A percentile compares a stretch with the other conserved stretches of the same genome.
phyloP scores from a whole-genome alignment of 2,797 vertebrate species.

The Neostethus bicornis region DNA sequence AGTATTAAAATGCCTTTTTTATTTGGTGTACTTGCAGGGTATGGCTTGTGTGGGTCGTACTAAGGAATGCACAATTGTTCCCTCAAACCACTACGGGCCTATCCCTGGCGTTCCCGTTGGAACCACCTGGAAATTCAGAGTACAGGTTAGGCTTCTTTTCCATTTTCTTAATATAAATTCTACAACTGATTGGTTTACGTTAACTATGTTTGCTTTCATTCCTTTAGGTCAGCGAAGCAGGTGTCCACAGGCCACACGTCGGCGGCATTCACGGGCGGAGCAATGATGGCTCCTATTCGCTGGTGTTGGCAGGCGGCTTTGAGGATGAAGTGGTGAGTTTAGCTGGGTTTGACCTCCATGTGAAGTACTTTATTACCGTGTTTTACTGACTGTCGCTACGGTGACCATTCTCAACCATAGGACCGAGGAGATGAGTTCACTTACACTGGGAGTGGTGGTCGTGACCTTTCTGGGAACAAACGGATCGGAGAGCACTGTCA shows the following conservation, averaged over 20 bases:
- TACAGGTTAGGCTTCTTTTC: constrained; percentile 84
- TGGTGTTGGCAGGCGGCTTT: constrained; percentile 97
- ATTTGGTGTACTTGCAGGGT: constrained; percentile 79
- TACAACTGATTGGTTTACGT: background rate
- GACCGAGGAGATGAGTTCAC: constrained; percentile 99
- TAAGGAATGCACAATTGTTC: constrained; percentile 98
- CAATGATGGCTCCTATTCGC: constrained; percentile 96
- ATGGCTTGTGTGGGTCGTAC: constrained; percentile 99
- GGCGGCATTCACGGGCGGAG: constrained; percentile 98
- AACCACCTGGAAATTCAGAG: constrained; percentile 97
- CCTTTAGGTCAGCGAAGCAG: constrained; percentile 94
- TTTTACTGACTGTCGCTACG: background rate
- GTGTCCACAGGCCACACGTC: constrained; percentile 96
- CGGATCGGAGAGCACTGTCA: constrained; percentile 97
- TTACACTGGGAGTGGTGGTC: constrained; percentile 97
- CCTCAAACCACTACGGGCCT: constrained; percentile 96
- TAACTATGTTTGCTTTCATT: background rate
- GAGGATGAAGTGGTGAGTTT: constrained; percentile 96
- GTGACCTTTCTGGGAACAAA: constrained; percentile 98
- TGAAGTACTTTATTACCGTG: background rate
- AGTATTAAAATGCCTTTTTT: constrained; percentile 6
- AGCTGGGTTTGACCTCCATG: background rate
- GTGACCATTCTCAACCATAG: constrained; percentile 64
- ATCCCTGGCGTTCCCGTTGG: constrained; percentile 95
- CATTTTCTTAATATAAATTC: background rate